These are phyloP conservation scores for Lydus trimaculatus DNA, from an alignment of 2,888 invertebrate genomes.

Conservation along the genomic window DNA sequence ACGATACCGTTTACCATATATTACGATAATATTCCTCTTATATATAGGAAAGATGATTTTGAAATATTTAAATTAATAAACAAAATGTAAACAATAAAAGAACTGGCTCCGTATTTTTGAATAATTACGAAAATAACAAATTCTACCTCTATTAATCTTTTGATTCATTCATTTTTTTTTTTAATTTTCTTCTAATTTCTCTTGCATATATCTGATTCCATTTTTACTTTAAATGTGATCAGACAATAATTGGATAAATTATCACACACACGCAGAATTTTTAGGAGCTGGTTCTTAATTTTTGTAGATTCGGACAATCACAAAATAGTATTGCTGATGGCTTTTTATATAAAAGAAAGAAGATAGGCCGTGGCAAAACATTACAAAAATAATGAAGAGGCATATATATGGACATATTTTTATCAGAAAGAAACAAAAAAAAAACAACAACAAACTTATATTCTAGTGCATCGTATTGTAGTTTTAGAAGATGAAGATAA, in stretches of 20 bases:
- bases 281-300: slow-evolving; percentile 17
- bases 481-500: slow-evolving; percentile 24
- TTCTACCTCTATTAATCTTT: not conserved
- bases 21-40: not conserved
- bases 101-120: not conserved
- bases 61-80: too few species aligned
- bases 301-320: slow-evolving; percentile 49
- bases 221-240: not conserved
- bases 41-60: not conserved
- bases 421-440: slow-evolving; percentile 32
- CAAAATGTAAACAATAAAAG: not conserved
- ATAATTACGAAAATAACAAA: not conserved
- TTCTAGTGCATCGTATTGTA: not conserved
- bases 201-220: not conserved
- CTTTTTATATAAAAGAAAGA: too few species aligned
- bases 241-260: not conserved
- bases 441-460: not conserved
- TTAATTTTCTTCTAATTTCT: not conserved
- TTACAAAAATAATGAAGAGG: too few species aligned
- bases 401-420: too few species aligned
- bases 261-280: too few species aligned
- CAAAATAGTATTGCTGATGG: slow-evolving; percentile 53
- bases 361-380: too few species aligned
- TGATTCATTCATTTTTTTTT: not conserved
- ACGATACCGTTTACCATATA: not conserved